These are phyloP conservation scores for Xestia rhomboidea DNA, from an alignment of 2,888 invertebrate species.

Conservation along the genomic window DNA sequence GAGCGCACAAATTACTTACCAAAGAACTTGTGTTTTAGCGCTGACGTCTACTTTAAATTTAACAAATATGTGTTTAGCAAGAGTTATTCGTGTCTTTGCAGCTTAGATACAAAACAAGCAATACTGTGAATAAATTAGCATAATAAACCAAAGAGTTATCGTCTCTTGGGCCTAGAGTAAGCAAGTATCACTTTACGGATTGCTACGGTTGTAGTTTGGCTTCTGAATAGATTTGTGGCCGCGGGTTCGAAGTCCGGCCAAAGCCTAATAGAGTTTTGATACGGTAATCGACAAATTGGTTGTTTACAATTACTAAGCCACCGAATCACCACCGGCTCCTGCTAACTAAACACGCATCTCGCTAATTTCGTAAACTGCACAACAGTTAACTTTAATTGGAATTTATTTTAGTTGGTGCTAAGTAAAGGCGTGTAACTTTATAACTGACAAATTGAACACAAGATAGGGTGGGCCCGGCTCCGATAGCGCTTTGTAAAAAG, in stretches of 20 bases:
- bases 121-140: conserved; percentile 36
- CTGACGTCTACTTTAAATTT: conserved; percentile 45
- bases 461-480: conserved; percentile 71
- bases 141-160: conserved; percentile 38
- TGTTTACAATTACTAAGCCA: conserved; percentile 12
- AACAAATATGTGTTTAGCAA: conserved; percentile 46
- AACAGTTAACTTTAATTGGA: conserved; percentile 24
- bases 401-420: conserved; percentile 35
- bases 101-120: conserved; percentile 46
- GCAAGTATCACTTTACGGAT: conserved; percentile 27
- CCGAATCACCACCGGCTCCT: conserved; percentile 23
- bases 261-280: conserved; percentile 35
- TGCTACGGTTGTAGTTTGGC: background rate
- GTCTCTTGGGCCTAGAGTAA: conserved; percentile 10
- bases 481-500: conserved; percentile 78
- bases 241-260: background rate
- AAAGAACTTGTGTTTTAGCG: conserved; percentile 41
- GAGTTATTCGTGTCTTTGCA: conserved; percentile 43
- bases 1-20: conserved; percentile 43
- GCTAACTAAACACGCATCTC: conserved; percentile 24
- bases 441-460: conserved; percentile 69
- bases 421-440: conserved; percentile 46
- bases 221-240: conserved; percentile 10
- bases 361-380: conserved; percentile 26
- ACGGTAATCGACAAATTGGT: conserved; percentile 32